phyloP scores from a whole-genome alignment of 2,888 invertebrate species.

The Trachelus tabidus region DNA sequence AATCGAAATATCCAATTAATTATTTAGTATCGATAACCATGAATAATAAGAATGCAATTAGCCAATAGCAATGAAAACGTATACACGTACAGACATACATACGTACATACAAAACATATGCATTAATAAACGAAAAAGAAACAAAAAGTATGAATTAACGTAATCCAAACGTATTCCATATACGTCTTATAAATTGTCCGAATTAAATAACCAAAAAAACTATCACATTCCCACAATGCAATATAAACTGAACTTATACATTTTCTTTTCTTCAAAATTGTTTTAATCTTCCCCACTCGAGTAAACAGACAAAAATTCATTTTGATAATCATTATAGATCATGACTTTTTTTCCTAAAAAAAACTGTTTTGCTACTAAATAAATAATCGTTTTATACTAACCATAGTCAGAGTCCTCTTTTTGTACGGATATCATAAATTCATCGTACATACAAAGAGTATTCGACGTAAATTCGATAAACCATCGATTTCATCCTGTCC shows the following conservation, averaged over 20 bases:
- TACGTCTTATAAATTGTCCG: neutral
- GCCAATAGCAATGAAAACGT: neutral
- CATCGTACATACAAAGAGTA: neutral
- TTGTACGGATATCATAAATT: neutral
- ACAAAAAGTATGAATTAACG: neutral
- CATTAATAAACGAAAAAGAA: neutral
- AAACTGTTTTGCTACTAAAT: neutral
- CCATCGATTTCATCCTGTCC: neutral
- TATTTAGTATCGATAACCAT: neutral
- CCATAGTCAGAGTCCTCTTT: neutral
- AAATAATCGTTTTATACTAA: neutral
- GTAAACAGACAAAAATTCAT: neutral
- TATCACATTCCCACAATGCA: neutral
- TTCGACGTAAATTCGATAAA: neutral
- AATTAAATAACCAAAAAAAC: neutral
- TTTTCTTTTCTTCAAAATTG: neutral
- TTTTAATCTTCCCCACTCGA: neutral
- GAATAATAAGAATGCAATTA: neutral
- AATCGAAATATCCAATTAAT: neutral
- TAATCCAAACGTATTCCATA: neutral
- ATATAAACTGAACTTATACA: neutral
- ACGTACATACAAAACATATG: conserved; percentile 4
- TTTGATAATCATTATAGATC: neutral
- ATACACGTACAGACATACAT: neutral
- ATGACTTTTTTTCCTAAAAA: neutral